Evolutionary conservation across 1,140 invertebrate genomes (phyloP), one percentile per base, ranked within the genome.

Genomic region (Coelopa frigida): DNA sequence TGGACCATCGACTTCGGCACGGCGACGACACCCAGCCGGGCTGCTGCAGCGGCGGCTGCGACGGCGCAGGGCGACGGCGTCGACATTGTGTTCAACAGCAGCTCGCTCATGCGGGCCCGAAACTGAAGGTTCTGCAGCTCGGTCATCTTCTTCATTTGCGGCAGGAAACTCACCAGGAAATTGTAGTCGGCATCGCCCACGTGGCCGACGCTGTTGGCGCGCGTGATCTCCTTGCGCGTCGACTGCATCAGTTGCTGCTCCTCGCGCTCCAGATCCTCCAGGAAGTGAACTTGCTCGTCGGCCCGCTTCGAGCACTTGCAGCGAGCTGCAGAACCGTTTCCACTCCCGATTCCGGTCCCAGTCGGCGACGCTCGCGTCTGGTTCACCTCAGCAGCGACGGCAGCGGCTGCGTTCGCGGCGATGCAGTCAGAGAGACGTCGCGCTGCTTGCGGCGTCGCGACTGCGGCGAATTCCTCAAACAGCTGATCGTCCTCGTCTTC

Each of bases 161-260:
- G 62, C 53, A 66, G 42, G 36, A 66, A 66, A 40, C 62, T 66
- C 15, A 66, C 55, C 5, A 66, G 53, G 38, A 61, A 66, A 52
- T 66, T 66, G 39, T 66, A 66, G 24, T 66, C 62, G 0, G 62
- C 60, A 33, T 66, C 62, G 36, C 59, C 62, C 38, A 66, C 55
- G 37, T 66, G 62, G 32, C 60, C 36, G 5, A 55, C 17, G 14
- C 51, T 61, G 42, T 60, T 65, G 51, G 58, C 53, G 17, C 62
- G 54, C 12, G 51, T 57, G 48, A 66, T 32, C 15, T 66, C 62
- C 42, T 57, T 56, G 32, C 52, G 58, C 45, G 62, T 66, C 6
- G 62, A 66, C 46, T 61, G 59, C 43, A 66, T 66, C 37, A 66
- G 29, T 41, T 66, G 55, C 21, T 66, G 58, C 40, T 66, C 62